These are phyloP conservation scores for Cliona cf. orientalis DNA, from an alignment of 37 sponge, comb jelly and placozoan species.

Conservation along the genomic window DNA sequence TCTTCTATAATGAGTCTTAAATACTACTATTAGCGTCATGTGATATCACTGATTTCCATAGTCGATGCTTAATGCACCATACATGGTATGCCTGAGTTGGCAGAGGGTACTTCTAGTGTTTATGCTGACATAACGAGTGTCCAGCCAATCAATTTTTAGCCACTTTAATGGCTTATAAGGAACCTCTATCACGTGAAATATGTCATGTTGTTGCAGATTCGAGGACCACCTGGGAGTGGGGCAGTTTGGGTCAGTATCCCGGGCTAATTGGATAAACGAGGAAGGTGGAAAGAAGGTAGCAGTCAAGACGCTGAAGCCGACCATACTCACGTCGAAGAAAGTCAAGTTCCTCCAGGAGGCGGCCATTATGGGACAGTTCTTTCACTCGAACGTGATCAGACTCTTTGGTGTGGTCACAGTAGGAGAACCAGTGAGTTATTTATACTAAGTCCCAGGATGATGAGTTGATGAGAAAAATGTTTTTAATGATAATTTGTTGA, in stretches of 20 bases:
- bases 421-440: conserved; percentile 50
- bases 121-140: no score
- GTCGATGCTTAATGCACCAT: no score
- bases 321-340: conserved; percentile 11
- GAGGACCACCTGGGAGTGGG: conserved; percentile 53
- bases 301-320: conserved; percentile 51
- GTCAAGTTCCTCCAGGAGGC: conserved; percentile 77
- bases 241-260: conserved; percentile 68
- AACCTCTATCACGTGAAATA: no score
- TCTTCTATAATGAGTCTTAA: no score
- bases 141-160: no score
- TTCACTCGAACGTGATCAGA: conserved; percentile 66
- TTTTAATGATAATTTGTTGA: neutral
- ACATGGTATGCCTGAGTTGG: no score
- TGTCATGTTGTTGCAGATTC: no score
- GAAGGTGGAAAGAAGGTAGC: conserved; percentile 37
- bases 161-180: no score
- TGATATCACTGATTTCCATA: no score
- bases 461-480: neutral
- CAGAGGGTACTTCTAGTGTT: no score
- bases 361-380: conserved; percentile 78
- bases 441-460: neutral
- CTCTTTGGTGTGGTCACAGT: conserved; percentile 71
- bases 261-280: conserved; percentile 26
- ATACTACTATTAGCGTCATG: no score